Evolutionary conservation across 2,888 invertebrate species (phyloP).

Genomic region (Mechanitis mazaeus): DNA sequence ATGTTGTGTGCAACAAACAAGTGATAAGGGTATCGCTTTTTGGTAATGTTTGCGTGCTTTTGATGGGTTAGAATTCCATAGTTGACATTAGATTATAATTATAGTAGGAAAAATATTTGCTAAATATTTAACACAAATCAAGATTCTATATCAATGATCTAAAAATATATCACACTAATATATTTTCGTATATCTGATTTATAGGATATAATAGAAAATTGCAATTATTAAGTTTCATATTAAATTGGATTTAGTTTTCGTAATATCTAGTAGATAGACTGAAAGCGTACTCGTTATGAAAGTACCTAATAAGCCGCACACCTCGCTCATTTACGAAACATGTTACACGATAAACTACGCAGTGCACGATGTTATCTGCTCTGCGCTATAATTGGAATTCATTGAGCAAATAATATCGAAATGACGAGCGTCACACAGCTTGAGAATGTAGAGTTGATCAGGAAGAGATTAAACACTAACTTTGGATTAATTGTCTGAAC

Average conservation of each 20-base stretch:
- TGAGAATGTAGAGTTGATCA: conserved; percentile 12
- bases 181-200: too few species aligned
- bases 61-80: not conserved
- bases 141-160: too few species aligned
- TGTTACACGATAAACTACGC: conserved; percentile 24
- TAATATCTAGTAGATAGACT: too few species aligned
- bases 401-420: conserved; percentile 33
- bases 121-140: too few species aligned
- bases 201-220: too few species aligned
- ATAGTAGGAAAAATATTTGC: too few species aligned
- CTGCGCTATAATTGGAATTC: conserved; percentile 21
- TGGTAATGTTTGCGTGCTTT: conserved; percentile 30
- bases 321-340: conserved; percentile 24
- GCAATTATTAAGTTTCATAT: too few species aligned
- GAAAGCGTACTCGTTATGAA: conserved; percentile 12
- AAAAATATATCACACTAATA: too few species aligned
- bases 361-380: conserved; percentile 24
- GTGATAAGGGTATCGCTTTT: conserved; percentile 50
- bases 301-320: conserved; percentile 26
- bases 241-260: too few species aligned
- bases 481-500: conserved; percentile 44
- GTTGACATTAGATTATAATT: too few species aligned
- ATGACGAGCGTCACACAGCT: conserved; percentile 18
- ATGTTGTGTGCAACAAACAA: conserved; percentile 52
- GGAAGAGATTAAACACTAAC: conserved; percentile 35